Percentiles rank a stretch among this genome's conserved stretches.
phyloP scores from a whole-genome alignment of 2,888 invertebrate genomes.

The Drosophila phalerata region DNA sequence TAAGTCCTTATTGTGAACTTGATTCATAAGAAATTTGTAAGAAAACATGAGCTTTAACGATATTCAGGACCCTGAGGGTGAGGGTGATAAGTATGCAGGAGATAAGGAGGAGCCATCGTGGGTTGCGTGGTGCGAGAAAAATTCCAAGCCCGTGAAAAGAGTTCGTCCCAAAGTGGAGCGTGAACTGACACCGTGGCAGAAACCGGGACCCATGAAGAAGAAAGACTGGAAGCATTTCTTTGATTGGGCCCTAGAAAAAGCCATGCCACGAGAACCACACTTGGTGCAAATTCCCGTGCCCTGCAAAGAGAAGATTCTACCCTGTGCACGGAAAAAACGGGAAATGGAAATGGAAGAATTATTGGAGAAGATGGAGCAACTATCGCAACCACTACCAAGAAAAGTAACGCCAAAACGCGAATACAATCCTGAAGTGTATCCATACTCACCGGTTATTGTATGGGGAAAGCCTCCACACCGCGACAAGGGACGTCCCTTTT shows the following conservation, averaged over 20 bases:
- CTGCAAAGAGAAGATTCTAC: constrained; percentile 38
- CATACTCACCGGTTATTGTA: constrained; percentile 72
- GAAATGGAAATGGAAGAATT: constrained; percentile 40
- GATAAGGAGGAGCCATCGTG: constrained; percentile 35
- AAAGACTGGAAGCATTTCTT: constrained; percentile 57
- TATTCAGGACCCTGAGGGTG: not conserved
- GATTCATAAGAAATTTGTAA: not conserved
- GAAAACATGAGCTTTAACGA: constrained; percentile 36
- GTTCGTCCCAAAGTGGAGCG: not conserved
- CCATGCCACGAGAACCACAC: constrained; percentile 41
- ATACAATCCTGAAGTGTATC: constrained; percentile 5
- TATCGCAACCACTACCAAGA: constrained; percentile 59
- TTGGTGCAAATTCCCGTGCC: constrained; percentile 25
- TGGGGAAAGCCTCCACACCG: constrained; percentile 60
- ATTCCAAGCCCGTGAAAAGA: constrained; percentile 44
- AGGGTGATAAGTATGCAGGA: constrained; percentile 8
- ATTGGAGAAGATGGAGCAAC: constrained; percentile 26
- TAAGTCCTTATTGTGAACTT: not conserved
- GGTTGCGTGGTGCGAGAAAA: constrained; percentile 55
- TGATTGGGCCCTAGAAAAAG: constrained; percentile 48
- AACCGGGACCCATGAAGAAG: constrained; percentile 61
- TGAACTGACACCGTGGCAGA: constrained; percentile 57
- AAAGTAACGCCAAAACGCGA: constrained; percentile 63
- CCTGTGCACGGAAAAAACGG: constrained; percentile 37
- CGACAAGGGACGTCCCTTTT: constrained; percentile 76